Conservation (phyloP, 2,797 vertebrate species). For the Zonotrichia albicollis region DNA sequence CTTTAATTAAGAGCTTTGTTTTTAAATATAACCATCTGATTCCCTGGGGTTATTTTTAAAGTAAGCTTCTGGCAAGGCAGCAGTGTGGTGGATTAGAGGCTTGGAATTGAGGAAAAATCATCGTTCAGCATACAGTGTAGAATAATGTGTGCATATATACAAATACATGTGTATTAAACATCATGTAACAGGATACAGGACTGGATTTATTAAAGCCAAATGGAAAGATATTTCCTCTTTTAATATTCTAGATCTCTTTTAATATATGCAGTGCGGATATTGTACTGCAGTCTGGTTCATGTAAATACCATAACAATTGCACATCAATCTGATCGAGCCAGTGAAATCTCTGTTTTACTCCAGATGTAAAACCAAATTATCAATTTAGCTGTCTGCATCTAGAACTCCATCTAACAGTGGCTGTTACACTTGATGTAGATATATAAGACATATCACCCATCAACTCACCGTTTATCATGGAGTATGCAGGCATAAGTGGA, state of each 20-base stretch:
- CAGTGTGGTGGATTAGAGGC: constrained; percentile 41
- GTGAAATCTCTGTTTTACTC: not conserved
- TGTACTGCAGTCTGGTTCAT: not conserved
- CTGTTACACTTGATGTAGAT: not conserved
- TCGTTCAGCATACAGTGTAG: not conserved
- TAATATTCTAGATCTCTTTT: constrained; percentile 39
- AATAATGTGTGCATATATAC: constrained; percentile 19
- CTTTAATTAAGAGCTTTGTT: constrained; percentile 67
- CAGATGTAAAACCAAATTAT: constrained; percentile 4
- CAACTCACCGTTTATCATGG: not conserved
- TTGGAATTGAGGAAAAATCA: constrained; percentile 47
- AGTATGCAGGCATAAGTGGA: not conserved
- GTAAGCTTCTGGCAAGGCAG: constrained; percentile 54
- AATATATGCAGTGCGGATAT: not conserved
- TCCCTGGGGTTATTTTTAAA: constrained; percentile 57
- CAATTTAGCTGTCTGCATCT: not conserved
- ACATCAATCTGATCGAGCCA: not conserved
- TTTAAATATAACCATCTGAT: constrained; percentile 60
- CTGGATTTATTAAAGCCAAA: constrained; percentile 51
- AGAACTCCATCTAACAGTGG: not conserved
- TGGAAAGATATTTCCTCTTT: constrained; percentile 21
- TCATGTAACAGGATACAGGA: constrained; percentile 40
- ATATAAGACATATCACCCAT: not conserved
- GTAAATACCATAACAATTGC: not conserved
- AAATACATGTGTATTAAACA: not conserved